These are phyloP conservation scores for Ophion costatus DNA, from an alignment of 2,888 invertebrate genomes.

Conservation along the genomic window DNA sequence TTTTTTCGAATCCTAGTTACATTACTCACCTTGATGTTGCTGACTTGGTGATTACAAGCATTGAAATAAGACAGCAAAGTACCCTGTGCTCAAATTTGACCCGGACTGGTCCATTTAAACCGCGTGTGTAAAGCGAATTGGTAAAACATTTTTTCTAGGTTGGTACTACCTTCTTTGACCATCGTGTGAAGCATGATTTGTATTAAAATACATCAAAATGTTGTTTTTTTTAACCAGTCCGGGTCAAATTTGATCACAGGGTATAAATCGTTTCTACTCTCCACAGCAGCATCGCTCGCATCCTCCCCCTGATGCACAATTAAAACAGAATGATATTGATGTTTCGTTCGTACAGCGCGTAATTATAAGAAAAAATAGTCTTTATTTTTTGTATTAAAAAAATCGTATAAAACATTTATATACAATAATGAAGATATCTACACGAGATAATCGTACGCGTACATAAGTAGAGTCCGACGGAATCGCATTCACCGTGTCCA, in stretches of 20 bases:
- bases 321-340: neutral
- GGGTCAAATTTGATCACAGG: no score
- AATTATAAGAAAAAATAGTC: slow-evolving; percentile 72
- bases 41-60: neutral
- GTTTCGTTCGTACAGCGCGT: neutral
- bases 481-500: slow-evolving; percentile 64
- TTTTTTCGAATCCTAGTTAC: neutral
- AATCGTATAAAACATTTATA: slow-evolving; percentile 76
- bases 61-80: no score
- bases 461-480: slow-evolving; percentile 55
- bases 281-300: neutral
- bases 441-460: slow-evolving; percentile 68
- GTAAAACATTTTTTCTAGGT: no score
- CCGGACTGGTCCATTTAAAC: no score
- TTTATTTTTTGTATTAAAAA: slow-evolving; percentile 79
- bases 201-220: no score
- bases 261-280: neutral
- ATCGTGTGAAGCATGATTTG: no score
- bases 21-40: neutral
- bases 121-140: no score
- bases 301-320: neutral
- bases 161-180: no score
- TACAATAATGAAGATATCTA: slow-evolving; percentile 81
- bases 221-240: no score
- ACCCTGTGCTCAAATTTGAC: no score